Evolutionary conservation across 1,140 invertebrate genomes (phyloP), one percentile per base, ranked within the genome.

Genomic region (Bilobella aurantiaca): DNA sequence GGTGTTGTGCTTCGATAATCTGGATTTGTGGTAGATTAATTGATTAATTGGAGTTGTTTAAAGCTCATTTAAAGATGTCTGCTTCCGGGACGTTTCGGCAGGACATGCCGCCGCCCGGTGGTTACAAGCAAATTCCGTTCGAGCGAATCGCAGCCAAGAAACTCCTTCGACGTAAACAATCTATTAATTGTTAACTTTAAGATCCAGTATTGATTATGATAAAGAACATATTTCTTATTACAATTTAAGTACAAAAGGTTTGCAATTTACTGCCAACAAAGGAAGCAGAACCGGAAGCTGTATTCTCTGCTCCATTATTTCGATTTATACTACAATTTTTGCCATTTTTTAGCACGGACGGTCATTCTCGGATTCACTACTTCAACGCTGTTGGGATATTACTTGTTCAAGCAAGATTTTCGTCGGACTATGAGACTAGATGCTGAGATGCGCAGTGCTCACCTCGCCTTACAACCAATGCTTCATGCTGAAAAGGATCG

Each of bases 81-180:
- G 12, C 3, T 21, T 18, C n/a, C 8, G 57, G 66, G 23, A 66
- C 73, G 12, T 76, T 70, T 61, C 75, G 73, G 27, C 91, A 94
- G 78, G 91, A 94, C 80, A 80, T 93, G 81, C 90, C 91, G 73
- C 91, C 91, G 68, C 77, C 81, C 59, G 89, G 89, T 69, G 91
- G 91, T 58, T 94, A 90, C 77, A 82, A 82, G 70, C 82, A 85
- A 14, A 86, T 93, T 69, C 81, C 83, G 63, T 90, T 80, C 76
- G 81, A 84, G 64, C 82, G 89, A 74, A 79, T 88, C 34, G 85
- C 86, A 31, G 82, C 89, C 1, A 88, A 75, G 67, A 72, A 66
- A 65, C 82, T 83, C 74, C 84, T 90, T 64, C 82, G 80, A 72
- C 84, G 88, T 89, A 80, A 76, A 53, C 3, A 18, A 53, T 18